A percentile compares a stretch with the other conserved stretches of the same genome.
These are phyloP conservation scores for Heliconius hermathena DNA, from an alignment of 1,140 invertebrate genomes.

Conservation along the genomic window DNA sequence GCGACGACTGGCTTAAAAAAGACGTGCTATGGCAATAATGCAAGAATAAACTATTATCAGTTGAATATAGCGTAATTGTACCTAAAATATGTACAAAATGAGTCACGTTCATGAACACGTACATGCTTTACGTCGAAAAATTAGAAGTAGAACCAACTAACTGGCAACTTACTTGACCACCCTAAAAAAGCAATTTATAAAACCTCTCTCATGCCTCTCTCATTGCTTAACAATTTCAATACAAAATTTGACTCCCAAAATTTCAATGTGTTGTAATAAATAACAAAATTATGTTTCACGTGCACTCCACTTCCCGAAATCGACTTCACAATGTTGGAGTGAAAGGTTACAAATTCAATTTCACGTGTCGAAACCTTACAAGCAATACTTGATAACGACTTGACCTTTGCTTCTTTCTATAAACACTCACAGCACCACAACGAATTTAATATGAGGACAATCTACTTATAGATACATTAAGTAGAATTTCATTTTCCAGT, in stretches of 20 bases:
- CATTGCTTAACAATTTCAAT: neutral
- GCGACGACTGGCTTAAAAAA: too few species aligned
- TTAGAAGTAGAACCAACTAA: too few species aligned
- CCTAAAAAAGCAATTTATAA: neutral
- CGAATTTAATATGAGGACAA: slow-evolving; percentile 18
- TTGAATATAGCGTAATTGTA: too few species aligned
- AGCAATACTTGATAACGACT: slow-evolving; percentile 17
- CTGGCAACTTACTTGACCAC: neutral
- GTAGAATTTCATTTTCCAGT: neutral
- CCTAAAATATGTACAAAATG: too few species aligned
- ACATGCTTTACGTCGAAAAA: too few species aligned
- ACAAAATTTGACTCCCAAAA: neutral
- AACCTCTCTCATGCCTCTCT: neutral
- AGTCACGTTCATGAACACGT: too few species aligned
- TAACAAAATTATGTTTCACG: neutral
- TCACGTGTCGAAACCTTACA: slow-evolving; percentile 26
- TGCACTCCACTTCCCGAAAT: neutral
- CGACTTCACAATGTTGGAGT: neutral
- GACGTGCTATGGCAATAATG: too few species aligned
- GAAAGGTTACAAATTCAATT: slow-evolving; percentile 33
- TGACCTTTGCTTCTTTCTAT: slow-evolving; percentile 29
- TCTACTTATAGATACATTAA: neutral
- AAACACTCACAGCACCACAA: slow-evolving; percentile 11
- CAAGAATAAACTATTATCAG: too few species aligned
- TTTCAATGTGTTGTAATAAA: neutral